Base-by-base conservation (phyloP, 2,113 vertebrate species). In the Crotophaga sulcirostris region DNA sequence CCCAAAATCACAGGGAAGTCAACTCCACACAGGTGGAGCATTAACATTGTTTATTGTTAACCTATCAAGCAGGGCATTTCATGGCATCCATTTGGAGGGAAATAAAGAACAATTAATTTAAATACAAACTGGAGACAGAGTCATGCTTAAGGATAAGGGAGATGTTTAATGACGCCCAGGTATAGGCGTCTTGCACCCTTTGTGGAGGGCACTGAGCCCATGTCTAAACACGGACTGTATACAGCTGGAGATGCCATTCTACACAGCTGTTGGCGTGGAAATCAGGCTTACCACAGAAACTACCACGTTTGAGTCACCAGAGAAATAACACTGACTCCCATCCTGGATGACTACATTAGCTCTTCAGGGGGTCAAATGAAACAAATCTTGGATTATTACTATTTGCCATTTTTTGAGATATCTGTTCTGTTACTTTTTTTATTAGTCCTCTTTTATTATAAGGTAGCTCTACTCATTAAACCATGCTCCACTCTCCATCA, bases 261-360 rank as follows among this genome's bases (percentile, higher is more conserved):
- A 40, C 28, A 23, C 0, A 0, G 16, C 56, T 72, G 28, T 20
- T 3, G 2, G 52, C 2, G 1, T 51, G 31, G 68, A 74, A 58
- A 62, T 38, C 16, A 77, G 36, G 21, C 42, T 55, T n/a, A 62
- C 69, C 36, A 44, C 26, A 89, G 29, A 17, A 60, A 67, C 29
- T 45, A 62, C 21, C 9, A 44, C 1, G 0, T 33, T 47, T 68
- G 42, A 77, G 70, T 45, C 58, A 89, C 33, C 34, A 45, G 13
- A 74, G 31, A 56, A 85, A 76, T 34, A n/a, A 49, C 7, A 38
- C 0, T 59, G 26, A 40, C 38, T 82, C n/a, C 18, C 31, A 52
- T 25, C 33, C 52, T 68, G 26, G 23, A 11, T 52, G 49, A 72
- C 70, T 13, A 36, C 11, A 82, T 87, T 29, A 59, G n/a, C 34